Percentiles rank a stretch among this genome's conserved stretches.
Evolutionary conservation across 2,888 invertebrate genomes (phyloP).

Genomic region (Criorhina ranunculi): DNA sequence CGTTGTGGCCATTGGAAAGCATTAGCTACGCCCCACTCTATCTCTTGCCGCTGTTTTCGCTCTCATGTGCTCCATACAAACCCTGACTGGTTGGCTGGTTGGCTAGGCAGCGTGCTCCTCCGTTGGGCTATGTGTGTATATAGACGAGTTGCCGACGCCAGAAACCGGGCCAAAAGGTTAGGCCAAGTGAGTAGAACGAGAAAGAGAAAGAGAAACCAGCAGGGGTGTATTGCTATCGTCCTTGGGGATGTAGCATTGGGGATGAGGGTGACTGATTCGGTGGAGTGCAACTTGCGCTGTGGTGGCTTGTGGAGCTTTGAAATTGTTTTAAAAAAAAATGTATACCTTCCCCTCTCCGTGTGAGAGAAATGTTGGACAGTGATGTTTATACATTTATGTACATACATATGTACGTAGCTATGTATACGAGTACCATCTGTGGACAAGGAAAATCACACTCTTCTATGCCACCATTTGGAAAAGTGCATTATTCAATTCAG

Average conservation of each 20-base stretch:
- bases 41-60: conserved; percentile 62
- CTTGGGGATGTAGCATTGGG: conserved; percentile 64
- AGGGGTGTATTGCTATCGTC: conserved; percentile 66
- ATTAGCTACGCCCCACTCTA: conserved; percentile 78
- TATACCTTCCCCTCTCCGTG: conserved; percentile 2
- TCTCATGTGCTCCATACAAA: conserved; percentile 70
- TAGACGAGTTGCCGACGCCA: conserved; percentile 47
- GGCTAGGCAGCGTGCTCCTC: conserved; percentile 70
- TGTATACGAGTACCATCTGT: not conserved
- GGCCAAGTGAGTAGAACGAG: conserved; percentile 47
- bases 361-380: conserved; percentile 35
- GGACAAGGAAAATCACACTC: conserved; percentile 31
- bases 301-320: conserved; percentile 52
- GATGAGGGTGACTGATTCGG: conserved; percentile 68
- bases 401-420: not conserved
- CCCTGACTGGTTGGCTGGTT: conserved; percentile 68
- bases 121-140: conserved; percentile 51
- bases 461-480: conserved; percentile 45
- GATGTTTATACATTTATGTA: conserved; percentile 18
- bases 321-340: conserved; percentile 27
- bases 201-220: conserved; percentile 55
- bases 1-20: conserved; percentile 79
- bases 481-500: conserved; percentile 59
- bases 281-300: conserved; percentile 78
- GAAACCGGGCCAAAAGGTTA: conserved; percentile 69